Evolutionary conservation across 2,888 invertebrate genomes (phyloP).

Genomic region (Spodoptera exigua): DNA sequence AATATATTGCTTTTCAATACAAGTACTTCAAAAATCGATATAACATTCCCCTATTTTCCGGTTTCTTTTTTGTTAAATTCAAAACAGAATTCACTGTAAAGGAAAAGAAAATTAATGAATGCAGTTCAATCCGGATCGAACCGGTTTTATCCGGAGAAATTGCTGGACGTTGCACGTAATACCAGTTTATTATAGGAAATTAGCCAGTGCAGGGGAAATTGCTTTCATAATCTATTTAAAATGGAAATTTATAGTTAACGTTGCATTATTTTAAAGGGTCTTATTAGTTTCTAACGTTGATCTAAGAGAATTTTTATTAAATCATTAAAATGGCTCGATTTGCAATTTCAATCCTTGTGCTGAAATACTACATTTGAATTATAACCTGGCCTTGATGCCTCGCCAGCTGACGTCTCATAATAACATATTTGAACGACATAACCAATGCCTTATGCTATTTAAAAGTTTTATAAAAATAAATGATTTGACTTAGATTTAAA

Average conservation of each 20-base stretch:
- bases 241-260: constrained; percentile 24
- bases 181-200: constrained; percentile 53
- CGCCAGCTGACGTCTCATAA: no score
- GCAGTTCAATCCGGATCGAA: constrained; percentile 44
- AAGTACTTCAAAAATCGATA: no score
- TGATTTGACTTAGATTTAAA: no score
- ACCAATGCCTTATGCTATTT: no score
- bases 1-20: no score
- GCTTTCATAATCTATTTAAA: constrained; percentile 44
- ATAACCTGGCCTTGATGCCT: no score
- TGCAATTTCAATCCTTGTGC: no score
- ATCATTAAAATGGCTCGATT: no score
- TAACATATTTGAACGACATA: no score
- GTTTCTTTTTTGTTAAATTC: constrained; percentile 8
- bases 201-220: constrained; percentile 47
- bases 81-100: neutral
- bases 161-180: constrained; percentile 36
- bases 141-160: constrained; percentile 33
- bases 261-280: neutral
- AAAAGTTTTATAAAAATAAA: no score
- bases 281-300: neutral
- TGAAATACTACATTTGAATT: no score
- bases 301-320: no score
- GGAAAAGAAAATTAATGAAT: constrained; percentile 49
- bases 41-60: constrained; percentile 11